phyloP scores from a whole-genome alignment of 2,113 vertebrate genomes.

The Plotosus lineatus region DNA sequence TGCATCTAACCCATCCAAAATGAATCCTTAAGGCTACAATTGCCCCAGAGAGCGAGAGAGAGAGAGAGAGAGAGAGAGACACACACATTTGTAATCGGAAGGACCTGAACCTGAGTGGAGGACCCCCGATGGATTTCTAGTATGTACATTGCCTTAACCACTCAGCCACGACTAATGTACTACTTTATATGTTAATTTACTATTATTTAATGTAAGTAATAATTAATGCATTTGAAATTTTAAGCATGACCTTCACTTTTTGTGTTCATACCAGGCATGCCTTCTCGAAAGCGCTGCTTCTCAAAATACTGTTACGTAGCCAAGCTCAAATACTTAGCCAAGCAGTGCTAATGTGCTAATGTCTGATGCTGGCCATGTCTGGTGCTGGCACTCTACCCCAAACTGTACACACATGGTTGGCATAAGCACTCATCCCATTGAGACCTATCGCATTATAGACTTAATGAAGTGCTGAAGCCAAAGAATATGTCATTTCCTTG shows the following conservation, averaged over 20 bases:
- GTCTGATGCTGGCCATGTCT: constrained; percentile 1
- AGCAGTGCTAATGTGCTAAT: constrained; percentile 7
- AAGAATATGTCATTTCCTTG: constrained; percentile 53
- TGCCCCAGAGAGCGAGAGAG: too few relatives aligned
- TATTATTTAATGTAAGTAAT: neutral
- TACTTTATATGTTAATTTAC: neutral
- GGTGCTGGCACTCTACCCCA: constrained; percentile 35
- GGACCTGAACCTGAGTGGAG: too few relatives aligned
- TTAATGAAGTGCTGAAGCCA: constrained; percentile 47
- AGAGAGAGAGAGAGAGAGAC: too few relatives aligned
- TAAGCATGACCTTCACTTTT: neutral
- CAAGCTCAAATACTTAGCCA: neutral
- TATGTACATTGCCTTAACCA: too few relatives aligned
- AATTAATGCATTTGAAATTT: neutral
- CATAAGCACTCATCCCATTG: constrained; percentile 22
- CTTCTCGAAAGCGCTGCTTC: neutral
- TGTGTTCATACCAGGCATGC: neutral
- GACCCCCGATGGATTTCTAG: too few relatives aligned
- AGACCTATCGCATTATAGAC: constrained; percentile 37
- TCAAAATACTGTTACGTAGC: neutral
- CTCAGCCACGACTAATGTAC: too few relatives aligned
- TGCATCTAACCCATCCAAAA: too few relatives aligned
- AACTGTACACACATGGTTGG: constrained; percentile 37
- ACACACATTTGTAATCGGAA: too few relatives aligned
- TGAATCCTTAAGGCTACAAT: too few relatives aligned